These are phyloP conservation scores for Tribolium freemani DNA, from an alignment of 2,888 invertebrate genomes.

Conservation along the genomic window DNA sequence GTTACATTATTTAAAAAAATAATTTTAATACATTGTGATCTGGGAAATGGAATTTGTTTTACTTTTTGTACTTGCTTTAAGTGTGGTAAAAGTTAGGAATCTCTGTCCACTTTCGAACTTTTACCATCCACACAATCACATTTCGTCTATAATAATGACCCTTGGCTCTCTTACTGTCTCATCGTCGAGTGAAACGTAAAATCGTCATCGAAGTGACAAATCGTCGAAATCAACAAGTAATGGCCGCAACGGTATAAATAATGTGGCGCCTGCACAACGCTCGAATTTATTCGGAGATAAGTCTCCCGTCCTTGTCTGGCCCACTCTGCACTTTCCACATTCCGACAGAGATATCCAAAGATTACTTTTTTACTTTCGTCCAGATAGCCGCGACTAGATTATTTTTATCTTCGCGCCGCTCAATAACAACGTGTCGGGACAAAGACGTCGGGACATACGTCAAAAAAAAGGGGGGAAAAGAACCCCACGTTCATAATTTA, in stretches of 20 bases:
- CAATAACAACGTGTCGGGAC: slow-evolving; percentile 4
- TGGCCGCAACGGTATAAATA: slow-evolving; percentile 40
- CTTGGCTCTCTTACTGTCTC: neutral
- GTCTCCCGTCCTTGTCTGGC: slow-evolving; percentile 30
- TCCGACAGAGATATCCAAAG: slow-evolving; percentile 31
- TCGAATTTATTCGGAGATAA: slow-evolving; percentile 38
- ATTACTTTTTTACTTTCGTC: slow-evolving; percentile 26
- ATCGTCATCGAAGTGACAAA: slow-evolving; percentile 13
- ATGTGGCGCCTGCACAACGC: slow-evolving; percentile 41
- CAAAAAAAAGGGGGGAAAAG: slow-evolving; percentile 5
- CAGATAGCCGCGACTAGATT: slow-evolving; percentile 22
- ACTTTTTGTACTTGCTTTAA: neutral
- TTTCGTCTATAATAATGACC: neutral
- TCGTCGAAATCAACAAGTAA: slow-evolving; percentile 42
- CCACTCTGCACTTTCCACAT: slow-evolving; percentile 26
- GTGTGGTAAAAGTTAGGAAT: neutral
- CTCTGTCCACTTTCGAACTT: slow-evolving; percentile 13
- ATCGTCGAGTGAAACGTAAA: neutral
- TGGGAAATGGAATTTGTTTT: neutral
- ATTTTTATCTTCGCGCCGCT: slow-evolving; percentile 35
- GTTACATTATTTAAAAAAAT: too few relatives aligned
- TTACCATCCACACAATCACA: neutral
- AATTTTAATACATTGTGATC: too few relatives aligned
- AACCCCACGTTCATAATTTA: slow-evolving; percentile 11
- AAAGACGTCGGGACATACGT: slow-evolving; percentile 26